Evolutionary conservation across 2,113 vertebrate species (phyloP), one percentile per base, ranked within the genome.

Genomic region (Typhlomys cinereus): DNA sequence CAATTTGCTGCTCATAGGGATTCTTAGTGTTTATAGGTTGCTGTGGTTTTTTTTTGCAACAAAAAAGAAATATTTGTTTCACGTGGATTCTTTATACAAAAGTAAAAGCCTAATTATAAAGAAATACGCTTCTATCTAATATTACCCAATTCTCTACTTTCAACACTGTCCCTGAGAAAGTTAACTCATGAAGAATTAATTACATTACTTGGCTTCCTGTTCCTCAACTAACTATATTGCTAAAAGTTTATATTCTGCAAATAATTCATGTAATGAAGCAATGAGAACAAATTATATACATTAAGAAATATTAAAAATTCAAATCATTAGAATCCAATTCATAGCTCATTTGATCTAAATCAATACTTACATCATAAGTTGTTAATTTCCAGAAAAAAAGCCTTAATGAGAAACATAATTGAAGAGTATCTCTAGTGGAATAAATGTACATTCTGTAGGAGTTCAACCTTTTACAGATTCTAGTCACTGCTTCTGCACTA

Each of bases 311-410:
- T 85, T 89, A 91, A 95, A 64, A 75, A 85, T 93, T 88, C 44
- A 92, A 85, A 83, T 74, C 71, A 7, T 74, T 93, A 54, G 81
- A 88, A 70, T 9, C 23, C 5, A 52, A 61, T 78, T 91, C 39
- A 29, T 48, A 79, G 31, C 48, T 94, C 39, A 91, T 89, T 94
- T 95, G 44, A 64, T 94, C 46, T 80, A 94, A 89, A 62, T 91
- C 34, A 87, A 62, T 88, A 78, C 2, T 85, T 91, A 21, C 9
- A 80, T 71, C 29, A 76, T 73, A 92, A 89, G 54, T 64, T 54
- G 48, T 71, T 95, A 81, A 82, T 81, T 96, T 90, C 34, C 54
- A 92, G 76, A 31, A 90, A 89, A 92, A 85, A 93, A 89, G 0
- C 36, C n/a, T 80, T 52, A 84, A 46, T 61, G 90, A 82, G 41